phyloP scores from a whole-genome alignment of 2,797 vertebrate genomes.

The Gymnocypris eckloni region DNA sequence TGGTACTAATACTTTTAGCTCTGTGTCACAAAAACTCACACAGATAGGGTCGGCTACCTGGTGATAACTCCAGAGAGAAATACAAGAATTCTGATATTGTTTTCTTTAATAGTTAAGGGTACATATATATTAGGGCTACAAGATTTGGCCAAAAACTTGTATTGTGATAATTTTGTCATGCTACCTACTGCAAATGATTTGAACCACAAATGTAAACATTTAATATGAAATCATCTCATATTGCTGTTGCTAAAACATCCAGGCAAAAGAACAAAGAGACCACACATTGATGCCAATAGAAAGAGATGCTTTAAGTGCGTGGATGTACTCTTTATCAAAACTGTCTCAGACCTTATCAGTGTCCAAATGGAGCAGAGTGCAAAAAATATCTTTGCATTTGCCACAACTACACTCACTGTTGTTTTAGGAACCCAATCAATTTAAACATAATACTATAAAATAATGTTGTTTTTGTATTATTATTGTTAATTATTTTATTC shows the following conservation, averaged over 20 bases:
- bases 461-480: too few relatives aligned
- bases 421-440: not conserved
- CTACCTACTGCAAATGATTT: not conserved
- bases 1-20: constrained; percentile 22
- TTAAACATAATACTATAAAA: not conserved
- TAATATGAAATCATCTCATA: not conserved
- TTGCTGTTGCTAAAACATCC: not conserved
- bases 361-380: not conserved
- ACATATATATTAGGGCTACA: not conserved
- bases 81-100: not conserved
- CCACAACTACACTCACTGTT: not conserved
- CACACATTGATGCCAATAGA: not conserved
- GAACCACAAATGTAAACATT: not conserved
- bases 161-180: not conserved
- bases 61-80: constrained; percentile 1
- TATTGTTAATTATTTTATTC: not conserved
- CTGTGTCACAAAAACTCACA: not conserved
- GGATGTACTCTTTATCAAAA: not conserved
- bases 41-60: not conserved
- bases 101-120: not conserved
- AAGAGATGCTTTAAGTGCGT: not conserved
- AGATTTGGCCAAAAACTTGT: not conserved
- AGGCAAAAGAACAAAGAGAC: not conserved
- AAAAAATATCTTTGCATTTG: not conserved
- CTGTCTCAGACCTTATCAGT: not conserved